phyloP scores from a whole-genome alignment of 1,140 invertebrate genomes.

The Drosophila erecta region DNA sequence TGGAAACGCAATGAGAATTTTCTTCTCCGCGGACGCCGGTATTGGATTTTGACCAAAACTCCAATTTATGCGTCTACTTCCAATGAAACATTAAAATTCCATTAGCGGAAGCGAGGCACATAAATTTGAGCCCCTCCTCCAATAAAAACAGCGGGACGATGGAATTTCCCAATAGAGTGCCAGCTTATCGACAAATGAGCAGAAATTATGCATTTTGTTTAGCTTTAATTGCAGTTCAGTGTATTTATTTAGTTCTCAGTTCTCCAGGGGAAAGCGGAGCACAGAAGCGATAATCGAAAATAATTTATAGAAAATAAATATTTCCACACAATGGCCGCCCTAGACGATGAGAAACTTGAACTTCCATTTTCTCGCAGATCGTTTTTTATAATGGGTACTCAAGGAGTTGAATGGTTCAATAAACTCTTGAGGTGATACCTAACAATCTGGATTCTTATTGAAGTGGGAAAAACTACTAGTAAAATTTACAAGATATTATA shows the following conservation, averaged over 20 bases:
- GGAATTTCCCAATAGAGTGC: constrained; percentile 14
- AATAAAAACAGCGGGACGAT: constrained; percentile 5
- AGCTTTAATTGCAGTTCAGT: constrained; percentile 69
- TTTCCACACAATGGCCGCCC: constrained; percentile 65
- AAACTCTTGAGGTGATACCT: neutral
- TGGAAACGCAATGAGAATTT: constrained; percentile 14
- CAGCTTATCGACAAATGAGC: constrained; percentile 65
- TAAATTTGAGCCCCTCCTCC: constrained; percentile 48
- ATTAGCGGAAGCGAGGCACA: constrained; percentile 73
- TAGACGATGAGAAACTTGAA: constrained; percentile 68
- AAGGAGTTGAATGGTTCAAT: neutral
- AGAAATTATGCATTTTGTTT: constrained; percentile 80
- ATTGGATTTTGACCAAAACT: constrained; percentile 60
- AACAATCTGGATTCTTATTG: neutral
- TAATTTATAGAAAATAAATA: constrained; percentile 83
- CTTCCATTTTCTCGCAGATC: constrained; percentile 39
- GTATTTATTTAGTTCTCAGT: constrained; percentile 58
- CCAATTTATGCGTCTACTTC: constrained; percentile 70
- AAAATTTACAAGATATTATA: neutral
- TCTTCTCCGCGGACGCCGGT: constrained; percentile 9
- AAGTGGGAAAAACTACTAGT: too few relatives aligned
- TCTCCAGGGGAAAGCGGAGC: neutral
- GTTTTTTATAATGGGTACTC: constrained; percentile 26
- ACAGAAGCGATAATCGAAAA: constrained; percentile 68
- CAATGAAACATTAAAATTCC: constrained; percentile 82